Conservation (phyloP, 2,113 vertebrate genomes). For the Marmota flaviventris region DNA sequence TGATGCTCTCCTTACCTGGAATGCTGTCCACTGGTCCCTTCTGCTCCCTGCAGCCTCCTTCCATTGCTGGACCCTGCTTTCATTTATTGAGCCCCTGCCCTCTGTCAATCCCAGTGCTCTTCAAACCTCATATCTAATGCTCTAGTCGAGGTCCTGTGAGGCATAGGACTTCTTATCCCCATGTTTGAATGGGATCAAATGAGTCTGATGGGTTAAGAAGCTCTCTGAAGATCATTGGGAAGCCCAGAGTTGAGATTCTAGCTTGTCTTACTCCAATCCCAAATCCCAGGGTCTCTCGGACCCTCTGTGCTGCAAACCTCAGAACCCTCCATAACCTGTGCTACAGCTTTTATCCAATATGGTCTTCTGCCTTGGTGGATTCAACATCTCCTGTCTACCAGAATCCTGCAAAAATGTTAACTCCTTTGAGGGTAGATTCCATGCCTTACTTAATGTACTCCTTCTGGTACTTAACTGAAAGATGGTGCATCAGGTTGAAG, state of each 20-base stretch:
- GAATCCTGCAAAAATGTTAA: neutral
- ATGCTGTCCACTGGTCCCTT: neutral
- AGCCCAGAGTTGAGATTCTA: neutral
- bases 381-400: neutral
- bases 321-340: neutral
- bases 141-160: neutral
- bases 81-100: neutral
- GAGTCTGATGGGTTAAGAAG: neutral
- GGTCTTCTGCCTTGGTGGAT: neutral
- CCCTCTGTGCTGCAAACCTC: neutral
- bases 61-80: neutral
- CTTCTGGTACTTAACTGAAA: slow-evolving; percentile 8
- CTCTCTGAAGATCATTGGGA: neutral
- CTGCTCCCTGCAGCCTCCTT: neutral
- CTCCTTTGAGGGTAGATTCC: neutral
- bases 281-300: neutral
- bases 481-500: neutral
- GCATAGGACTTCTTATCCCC: neutral
- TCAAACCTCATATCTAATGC: neutral
- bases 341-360: neutral
- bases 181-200: neutral
- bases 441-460: neutral
- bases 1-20: neutral
- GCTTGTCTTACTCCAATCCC: neutral
- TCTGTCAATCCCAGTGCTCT: neutral